These are phyloP conservation scores for Polyergus mexicanus DNA, from an alignment of 1,140 invertebrate species.

Conservation along the genomic window DNA sequence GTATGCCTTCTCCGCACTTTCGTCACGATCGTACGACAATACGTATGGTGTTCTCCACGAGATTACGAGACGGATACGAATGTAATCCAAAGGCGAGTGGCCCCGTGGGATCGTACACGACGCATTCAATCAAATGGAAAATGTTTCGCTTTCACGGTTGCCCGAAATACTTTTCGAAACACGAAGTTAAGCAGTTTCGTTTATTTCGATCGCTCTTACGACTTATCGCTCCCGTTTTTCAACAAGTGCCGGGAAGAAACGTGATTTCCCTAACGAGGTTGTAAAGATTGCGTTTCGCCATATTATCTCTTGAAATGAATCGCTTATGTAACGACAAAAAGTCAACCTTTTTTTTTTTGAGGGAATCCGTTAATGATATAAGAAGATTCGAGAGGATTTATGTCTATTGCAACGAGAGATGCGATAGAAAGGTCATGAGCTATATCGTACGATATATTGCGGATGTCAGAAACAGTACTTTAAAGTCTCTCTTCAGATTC, in stretches of 20 bases:
- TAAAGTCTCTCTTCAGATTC: constrained; percentile 21
- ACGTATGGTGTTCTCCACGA: background rate
- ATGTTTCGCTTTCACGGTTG: constrained; percentile 21
- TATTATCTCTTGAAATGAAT: background rate
- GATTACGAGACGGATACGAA: constrained; percentile 21
- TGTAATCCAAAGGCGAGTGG: constrained; percentile 37
- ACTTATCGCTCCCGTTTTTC: background rate
- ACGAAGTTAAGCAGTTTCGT: constrained; percentile 42
- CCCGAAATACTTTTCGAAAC: constrained; percentile 31
- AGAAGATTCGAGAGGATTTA: background rate
- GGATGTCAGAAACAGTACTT: constrained; percentile 46
- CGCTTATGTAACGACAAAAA: background rate
- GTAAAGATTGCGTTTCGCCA: constrained; percentile 10
- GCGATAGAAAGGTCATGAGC: constrained; percentile 23
- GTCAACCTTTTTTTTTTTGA: background rate
- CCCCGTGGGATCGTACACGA: constrained; percentile 19
- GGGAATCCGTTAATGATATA: constrained; percentile 4
- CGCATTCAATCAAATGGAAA: constrained; percentile 37
- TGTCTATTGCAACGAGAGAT: constrained; percentile 7
- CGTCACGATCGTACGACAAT: constrained; percentile 4
- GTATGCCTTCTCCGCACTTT: background rate
- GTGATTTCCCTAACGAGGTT: constrained; percentile 46
- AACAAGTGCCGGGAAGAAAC: constrained; percentile 31
- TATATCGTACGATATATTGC: constrained; percentile 29
- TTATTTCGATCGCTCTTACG: constrained; percentile 43